Evolutionary conservation across 2,113 vertebrate genomes (phyloP).

Genomic region (Tachuris rubrigastra): DNA sequence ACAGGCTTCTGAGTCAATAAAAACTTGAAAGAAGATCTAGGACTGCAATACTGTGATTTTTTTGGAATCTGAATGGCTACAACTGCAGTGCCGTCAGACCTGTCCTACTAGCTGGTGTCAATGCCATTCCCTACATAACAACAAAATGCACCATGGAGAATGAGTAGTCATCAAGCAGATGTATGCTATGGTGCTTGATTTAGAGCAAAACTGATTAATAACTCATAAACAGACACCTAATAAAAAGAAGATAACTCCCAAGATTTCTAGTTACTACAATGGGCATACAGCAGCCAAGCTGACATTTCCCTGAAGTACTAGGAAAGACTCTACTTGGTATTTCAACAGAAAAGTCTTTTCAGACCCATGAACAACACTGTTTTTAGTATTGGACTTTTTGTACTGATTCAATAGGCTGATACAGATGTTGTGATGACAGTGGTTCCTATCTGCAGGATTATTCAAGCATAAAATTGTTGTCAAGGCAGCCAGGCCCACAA

Average conservation of each 20-base stretch:
- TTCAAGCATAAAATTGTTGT: constrained; percentile 36
- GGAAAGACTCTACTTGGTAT: background rate
- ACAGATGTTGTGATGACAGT: constrained; percentile 36
- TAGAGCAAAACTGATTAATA: background rate
- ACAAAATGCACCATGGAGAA: background rate
- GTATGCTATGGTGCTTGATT: fast-evolving
- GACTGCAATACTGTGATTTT: background rate
- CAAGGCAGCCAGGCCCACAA: constrained; percentile 29
- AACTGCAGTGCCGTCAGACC: background rate
- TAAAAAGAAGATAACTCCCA: background rate
- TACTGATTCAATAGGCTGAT: background rate
- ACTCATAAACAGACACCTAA: background rate
- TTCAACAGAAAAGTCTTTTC: background rate
- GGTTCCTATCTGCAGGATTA: constrained; percentile 3
- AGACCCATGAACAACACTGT: background rate
- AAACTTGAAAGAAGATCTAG: background rate
- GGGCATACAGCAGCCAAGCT: background rate
- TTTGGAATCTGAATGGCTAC: background rate
- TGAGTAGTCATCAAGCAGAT: background rate
- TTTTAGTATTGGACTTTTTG: background rate
- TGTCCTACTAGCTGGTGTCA: background rate
- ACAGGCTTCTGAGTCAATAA: background rate
- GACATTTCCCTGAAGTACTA: background rate
- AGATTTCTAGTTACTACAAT: background rate
- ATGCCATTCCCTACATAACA: background rate